A percentile compares a stretch with the other conserved stretches of the same genome.
Conservation (phyloP, 2,888 invertebrate genomes). For the Phortica okadai region DNA sequence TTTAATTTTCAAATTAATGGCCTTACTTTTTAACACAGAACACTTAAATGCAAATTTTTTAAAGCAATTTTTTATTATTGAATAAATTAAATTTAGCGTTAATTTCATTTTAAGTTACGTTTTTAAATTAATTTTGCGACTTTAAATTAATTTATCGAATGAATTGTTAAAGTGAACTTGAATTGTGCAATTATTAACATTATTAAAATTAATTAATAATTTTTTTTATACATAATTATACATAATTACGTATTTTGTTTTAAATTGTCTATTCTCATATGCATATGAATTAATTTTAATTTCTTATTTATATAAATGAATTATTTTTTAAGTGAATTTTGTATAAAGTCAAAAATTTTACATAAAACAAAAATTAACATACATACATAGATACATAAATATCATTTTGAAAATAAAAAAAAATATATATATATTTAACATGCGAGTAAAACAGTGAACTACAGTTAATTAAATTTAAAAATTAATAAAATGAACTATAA, state of each 20-base stretch:
- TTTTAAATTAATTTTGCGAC: slow-evolving; percentile 42
- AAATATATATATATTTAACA: not conserved
- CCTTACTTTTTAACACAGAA: slow-evolving; percentile 29
- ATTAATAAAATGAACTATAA: slow-evolving; percentile 17
- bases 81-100: slow-evolving; percentile 11
- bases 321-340: slow-evolving; percentile 44
- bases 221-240: slow-evolving; percentile 34
- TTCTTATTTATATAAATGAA: slow-evolving; percentile 37
- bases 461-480: not conserved
- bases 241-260: slow-evolving; percentile 7
- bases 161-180: slow-evolving; percentile 54
- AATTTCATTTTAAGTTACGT: slow-evolving; percentile 16
- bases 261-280: slow-evolving; percentile 15
- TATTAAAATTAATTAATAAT: slow-evolving; percentile 41
- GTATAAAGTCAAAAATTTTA: slow-evolving; percentile 21
- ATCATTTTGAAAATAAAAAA: not conserved
- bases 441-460: not conserved
- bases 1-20: slow-evolving; percentile 12
- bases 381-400: not conserved
- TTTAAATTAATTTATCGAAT: slow-evolving; percentile 44
- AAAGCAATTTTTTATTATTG: slow-evolving; percentile 39
- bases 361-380: slow-evolving; percentile 3
- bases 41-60: slow-evolving; percentile 43
- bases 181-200: slow-evolving; percentile 63
- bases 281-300: slow-evolving; percentile 1